Percentiles rank a stretch among this genome's conserved stretches.
Conservation (phyloP, 2,888 invertebrate species). For the Aphodius granarius region DNA sequence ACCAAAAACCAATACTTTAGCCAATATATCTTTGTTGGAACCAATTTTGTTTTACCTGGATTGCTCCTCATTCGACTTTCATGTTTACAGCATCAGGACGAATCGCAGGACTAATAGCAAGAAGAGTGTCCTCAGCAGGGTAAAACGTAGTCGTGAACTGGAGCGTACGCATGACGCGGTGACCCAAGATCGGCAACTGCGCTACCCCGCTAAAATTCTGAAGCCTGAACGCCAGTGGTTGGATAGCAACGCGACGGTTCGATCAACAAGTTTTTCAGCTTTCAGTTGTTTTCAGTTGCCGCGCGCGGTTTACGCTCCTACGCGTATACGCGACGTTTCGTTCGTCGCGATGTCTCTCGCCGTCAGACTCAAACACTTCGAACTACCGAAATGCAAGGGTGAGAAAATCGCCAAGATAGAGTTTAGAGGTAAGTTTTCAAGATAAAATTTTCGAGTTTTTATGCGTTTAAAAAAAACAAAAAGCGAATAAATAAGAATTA, state of each 20-base stretch:
- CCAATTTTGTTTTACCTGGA: no score
- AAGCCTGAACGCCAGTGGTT: constrained; percentile 36
- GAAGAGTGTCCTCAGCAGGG: neutral
- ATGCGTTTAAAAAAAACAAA: no score
- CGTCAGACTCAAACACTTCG: constrained; percentile 69
- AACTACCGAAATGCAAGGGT: constrained; percentile 67
- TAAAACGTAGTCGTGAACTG: no score
- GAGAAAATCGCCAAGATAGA: constrained; percentile 70
- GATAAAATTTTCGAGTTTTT: neutral
- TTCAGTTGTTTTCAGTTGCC: constrained; percentile 23
- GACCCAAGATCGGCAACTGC: constrained; percentile 33
- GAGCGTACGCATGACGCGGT: constrained; percentile 25
- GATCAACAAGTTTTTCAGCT: constrained; percentile 49
- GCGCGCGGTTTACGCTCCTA: no score
- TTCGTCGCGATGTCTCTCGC: constrained; percentile 64
- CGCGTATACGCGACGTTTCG: neutral
- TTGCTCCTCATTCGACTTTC: neutral
- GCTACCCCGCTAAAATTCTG: constrained; percentile 34
- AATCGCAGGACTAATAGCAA: neutral
- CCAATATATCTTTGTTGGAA: no score
- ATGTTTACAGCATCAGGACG: neutral
- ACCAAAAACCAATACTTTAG: no score
- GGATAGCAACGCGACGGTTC: constrained; percentile 39
- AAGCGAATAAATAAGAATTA: no score
- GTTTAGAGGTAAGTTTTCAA: constrained; percentile 72